phyloP scores from a whole-genome alignment of 2,797 vertebrate species.

The Carapus acus region DNA sequence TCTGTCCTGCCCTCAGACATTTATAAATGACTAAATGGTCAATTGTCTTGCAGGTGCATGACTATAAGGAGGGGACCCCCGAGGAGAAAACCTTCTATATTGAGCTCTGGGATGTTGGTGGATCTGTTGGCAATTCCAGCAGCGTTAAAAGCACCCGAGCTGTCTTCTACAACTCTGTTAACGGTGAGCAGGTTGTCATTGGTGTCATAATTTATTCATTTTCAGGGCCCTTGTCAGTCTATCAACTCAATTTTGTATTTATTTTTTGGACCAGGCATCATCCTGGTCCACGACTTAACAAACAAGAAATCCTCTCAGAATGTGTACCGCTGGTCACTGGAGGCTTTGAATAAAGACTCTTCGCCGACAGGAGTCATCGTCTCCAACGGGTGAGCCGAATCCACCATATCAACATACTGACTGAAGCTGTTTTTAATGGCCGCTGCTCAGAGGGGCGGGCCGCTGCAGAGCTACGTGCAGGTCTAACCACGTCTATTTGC shows the following conservation, averaged over 20 bases:
- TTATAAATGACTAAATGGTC: no score
- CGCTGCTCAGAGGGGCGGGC: no score
- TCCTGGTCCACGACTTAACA: constrained; percentile 96
- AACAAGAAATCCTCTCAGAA: constrained; percentile 99
- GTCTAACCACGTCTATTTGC: constrained; percentile 8
- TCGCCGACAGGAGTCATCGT: constrained; percentile 91
- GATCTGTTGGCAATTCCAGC: constrained; percentile 89
- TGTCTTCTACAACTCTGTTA: constrained; percentile 94
- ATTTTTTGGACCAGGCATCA: constrained; percentile 81
- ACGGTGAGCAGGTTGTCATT: constrained; percentile 71
- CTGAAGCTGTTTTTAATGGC: no score
- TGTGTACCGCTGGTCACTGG: constrained; percentile 91
- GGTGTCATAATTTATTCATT: neutral
- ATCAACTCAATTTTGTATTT: constrained; percentile 5
- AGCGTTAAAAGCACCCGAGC: constrained; percentile 95
- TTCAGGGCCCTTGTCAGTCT: neutral
- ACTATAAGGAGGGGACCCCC: constrained; percentile 96
- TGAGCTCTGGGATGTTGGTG: constrained; percentile 97
- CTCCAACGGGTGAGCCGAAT: constrained; percentile 87
- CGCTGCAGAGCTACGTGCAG: no score
- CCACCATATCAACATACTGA: no score
- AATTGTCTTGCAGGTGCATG: constrained; percentile 79
- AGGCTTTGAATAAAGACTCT: constrained; percentile 88
- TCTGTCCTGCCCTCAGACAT: no score
- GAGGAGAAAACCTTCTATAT: constrained; percentile 96